A percentile compares a stretch with the other conserved stretches of the same genome.
Evolutionary conservation across 2,888 invertebrate species (phyloP).

Genomic region (Agrotis exclamationis): DNA sequence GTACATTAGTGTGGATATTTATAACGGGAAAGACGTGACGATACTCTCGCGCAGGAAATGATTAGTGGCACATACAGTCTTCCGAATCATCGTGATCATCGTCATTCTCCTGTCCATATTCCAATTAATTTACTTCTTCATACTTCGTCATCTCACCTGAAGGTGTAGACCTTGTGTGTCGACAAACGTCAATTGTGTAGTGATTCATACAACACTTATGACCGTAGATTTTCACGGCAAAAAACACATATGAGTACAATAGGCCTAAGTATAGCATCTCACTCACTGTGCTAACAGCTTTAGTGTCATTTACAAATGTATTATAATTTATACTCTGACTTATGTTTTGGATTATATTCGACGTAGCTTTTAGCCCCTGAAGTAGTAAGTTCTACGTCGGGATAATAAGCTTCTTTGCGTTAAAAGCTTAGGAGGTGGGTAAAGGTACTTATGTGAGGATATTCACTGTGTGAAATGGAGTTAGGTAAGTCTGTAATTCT

Average conservation of each 20-base stretch:
- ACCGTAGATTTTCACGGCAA: neutral
- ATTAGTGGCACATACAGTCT: no score
- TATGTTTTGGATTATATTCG: constrained; percentile 32
- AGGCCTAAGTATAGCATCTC: neutral
- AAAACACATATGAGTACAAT: neutral
- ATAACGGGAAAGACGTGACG: no score
- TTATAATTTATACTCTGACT: constrained; percentile 24
- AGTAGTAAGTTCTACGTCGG: constrained; percentile 34
- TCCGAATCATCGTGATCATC: no score
- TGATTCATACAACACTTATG: neutral
- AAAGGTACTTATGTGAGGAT: constrained; percentile 35
- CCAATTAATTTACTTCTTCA: no score
- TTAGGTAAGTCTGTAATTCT: constrained; percentile 39
- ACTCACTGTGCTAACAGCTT: neutral
- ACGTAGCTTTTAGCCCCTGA: constrained; percentile 38
- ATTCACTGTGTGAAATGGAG: constrained; percentile 31
- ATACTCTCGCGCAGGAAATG: no score
- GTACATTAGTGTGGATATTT: no score
- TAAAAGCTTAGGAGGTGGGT: constrained; percentile 37
- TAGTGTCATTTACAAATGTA: constrained; percentile 28
- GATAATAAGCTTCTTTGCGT: constrained; percentile 43
- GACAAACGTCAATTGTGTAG: neutral
- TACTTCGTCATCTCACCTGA: no score
- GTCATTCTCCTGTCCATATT: no score
- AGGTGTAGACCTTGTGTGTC: neutral